Conservation (phyloP, 2,113 vertebrate species). For the Prolemur simus region DNA sequence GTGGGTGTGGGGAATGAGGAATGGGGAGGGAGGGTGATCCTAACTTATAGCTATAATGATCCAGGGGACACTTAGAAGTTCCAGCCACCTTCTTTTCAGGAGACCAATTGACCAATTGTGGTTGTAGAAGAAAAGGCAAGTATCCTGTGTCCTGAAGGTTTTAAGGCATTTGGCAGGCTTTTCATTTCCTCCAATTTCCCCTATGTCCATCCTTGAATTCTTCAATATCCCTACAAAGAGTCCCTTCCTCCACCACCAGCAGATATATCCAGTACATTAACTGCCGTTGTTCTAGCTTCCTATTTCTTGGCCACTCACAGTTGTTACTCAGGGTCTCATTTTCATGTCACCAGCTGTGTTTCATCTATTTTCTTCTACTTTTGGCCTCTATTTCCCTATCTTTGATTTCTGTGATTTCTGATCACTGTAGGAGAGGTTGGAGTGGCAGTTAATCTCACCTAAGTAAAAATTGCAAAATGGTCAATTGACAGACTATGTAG, state of each 20-base stretch:
- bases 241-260: neutral
- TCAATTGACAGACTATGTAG: neutral
- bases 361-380: slow-evolving; percentile 28
- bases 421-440: neutral
- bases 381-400: neutral
- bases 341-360: neutral
- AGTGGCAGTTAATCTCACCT: neutral
- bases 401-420: neutral
- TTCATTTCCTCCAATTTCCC: neutral
- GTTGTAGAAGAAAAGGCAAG: slow-evolving; percentile 22
- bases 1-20: neutral
- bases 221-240: neutral
- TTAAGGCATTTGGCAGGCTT: neutral
- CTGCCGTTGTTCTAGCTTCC: slow-evolving; percentile 21
- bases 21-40: neutral
- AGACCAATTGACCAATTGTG: neutral
- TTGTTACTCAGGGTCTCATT: slow-evolving; percentile 1
- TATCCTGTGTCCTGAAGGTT: neutral
- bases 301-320: slow-evolving; percentile 4
- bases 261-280: neutral
- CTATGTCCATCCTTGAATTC: neutral
- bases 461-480: neutral
- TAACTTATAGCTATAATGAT: neutral
- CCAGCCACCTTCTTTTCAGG: neutral
- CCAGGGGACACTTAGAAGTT: neutral